Evolutionary conservation across 1,140 invertebrate species (phyloP), one percentile per base, ranked within the genome.

Genomic region (Orussus abietinus): DNA sequence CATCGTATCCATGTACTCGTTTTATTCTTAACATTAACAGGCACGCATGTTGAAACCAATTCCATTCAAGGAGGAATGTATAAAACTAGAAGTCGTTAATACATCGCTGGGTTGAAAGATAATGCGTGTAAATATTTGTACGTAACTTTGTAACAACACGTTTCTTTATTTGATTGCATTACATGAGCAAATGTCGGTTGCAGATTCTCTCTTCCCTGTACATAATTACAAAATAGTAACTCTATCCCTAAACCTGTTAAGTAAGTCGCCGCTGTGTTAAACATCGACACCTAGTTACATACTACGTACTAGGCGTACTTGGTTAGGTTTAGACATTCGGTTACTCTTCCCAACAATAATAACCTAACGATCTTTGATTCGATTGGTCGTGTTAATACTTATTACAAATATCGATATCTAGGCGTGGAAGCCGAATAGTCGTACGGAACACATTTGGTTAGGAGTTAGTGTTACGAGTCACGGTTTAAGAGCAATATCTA

Each of bases 361-460:
- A 20, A 21, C 29, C 44, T 54, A 49, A 50, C 22, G 37, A 50
- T 59, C 58, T 61, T 61, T 57, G 54, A 59, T 57, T 57, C 26
- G 22, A 33, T 49, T 36, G 13, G 10, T 28, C 17, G 48, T 51
- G 46, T 53, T 60, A 53, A 48, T 38, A 43, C 48, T 53, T 55
- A 50, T 25, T 29, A 18, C 18, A 17, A 52, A 30, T 26, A 44
- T 38, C 45, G 31, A 38, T 43, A 38, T 5, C 12, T 45, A 46
- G 17, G 41, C n/a, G n/a, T 33, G 25, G 19, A 44, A 26, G 17
- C 25, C 17, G 35, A 46, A 46, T 35, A 47, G 20, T 49, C 33
- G 39, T 44, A 59, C 35, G 50, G 56, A 62, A 62, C 59, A 62
- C 59, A 62, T 62, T 55, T 57, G 59, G 59, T 62, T 59, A 62